Evolutionary conservation across 2,888 invertebrate genomes (phyloP).

Genomic region (Syrphus vitripennis): DNA sequence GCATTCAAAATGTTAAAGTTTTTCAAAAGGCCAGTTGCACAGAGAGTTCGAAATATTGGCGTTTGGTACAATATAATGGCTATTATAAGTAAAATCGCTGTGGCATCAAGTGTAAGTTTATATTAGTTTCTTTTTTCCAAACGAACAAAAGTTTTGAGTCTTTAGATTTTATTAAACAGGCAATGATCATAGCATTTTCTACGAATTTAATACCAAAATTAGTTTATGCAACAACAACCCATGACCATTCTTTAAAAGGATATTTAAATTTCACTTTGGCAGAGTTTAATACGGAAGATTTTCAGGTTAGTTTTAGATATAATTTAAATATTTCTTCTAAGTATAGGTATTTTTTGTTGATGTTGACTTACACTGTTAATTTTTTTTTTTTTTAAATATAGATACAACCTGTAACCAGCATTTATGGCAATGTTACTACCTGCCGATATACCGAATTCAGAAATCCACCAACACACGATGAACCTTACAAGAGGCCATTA

Average conservation of each 20-base stretch:
- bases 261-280: conserved; percentile 88
- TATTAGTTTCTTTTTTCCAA: background rate
- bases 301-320: conserved; percentile 76
- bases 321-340: background rate
- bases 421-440: conserved; percentile 77
- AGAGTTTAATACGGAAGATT: conserved; percentile 85
- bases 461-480: conserved; percentile 82
- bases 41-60: conserved; percentile 89
- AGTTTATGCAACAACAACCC: conserved; percentile 84
- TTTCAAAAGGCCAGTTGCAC: conserved; percentile 88
- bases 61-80: conserved; percentile 90
- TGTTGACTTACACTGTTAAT: no score
- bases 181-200: conserved; percentile 91
- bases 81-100: conserved; percentile 88
- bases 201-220: conserved; percentile 91
- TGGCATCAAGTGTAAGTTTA: conserved; percentile 89
- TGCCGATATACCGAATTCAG: conserved; percentile 88
- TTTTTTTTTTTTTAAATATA: no score
- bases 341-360: background rate
- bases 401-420: conserved; percentile 76
- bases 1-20: conserved; percentile 91
- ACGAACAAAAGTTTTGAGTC: background rate
- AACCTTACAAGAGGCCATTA: conserved; percentile 84
- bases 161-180: conserved; percentile 81
- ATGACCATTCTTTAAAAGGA: conserved; percentile 83